phyloP scores from a whole-genome alignment of 2,888 invertebrate species.

The Machimus rusticus region DNA sequence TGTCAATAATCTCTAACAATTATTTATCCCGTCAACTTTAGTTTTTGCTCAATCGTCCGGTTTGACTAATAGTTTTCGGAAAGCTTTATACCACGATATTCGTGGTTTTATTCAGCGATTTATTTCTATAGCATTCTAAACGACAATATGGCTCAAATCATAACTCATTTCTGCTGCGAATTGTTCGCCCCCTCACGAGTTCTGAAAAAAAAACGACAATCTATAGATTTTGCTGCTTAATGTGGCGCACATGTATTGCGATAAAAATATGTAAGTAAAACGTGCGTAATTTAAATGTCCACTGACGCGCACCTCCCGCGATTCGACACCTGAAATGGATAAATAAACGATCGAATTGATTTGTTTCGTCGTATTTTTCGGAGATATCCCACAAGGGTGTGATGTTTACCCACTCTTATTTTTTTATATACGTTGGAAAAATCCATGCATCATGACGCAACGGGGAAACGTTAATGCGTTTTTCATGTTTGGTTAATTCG shows the following conservation, averaged over 20 bases:
- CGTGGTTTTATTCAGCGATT: not conserved
- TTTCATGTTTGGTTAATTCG: not conserved
- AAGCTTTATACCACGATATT: not conserved
- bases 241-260: not conserved
- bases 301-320: not conserved
- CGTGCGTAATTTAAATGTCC: not conserved
- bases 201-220: not conserved
- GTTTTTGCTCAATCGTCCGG: not conserved
- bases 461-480: not conserved
- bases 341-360: not conserved
- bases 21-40: not conserved
- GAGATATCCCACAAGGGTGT: not conserved
- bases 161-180: not conserved
- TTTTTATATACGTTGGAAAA: not conserved
- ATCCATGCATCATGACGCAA: not conserved
- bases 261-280: not conserved
- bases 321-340: not conserved
- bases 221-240: not conserved
- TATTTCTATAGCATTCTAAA: not conserved
- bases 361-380: not conserved
- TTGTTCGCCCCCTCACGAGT: not conserved
- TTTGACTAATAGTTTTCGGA: not conserved
- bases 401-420: not conserved
- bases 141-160: not conserved
- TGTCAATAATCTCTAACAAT: not conserved